These are phyloP conservation scores for Tachuris rubrigastra DNA, from an alignment of 2,113 vertebrate genomes.

Conservation along the genomic window DNA sequence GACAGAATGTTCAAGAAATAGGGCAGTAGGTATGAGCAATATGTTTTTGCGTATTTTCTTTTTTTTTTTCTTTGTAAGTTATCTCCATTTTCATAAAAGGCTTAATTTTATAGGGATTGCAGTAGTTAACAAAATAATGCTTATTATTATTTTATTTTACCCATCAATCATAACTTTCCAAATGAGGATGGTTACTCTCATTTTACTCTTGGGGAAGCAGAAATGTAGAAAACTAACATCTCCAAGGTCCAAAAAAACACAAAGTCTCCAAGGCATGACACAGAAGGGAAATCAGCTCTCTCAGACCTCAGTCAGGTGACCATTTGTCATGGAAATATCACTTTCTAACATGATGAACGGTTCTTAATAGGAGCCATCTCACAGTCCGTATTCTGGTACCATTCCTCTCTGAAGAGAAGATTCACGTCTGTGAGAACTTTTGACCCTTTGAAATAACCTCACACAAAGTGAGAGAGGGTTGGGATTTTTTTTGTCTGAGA, in stretches of 20 bases:
- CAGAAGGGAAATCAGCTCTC: neutral
- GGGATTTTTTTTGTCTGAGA: neutral
- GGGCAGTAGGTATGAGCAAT: neutral
- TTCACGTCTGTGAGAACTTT: neutral
- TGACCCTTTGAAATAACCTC: neutral
- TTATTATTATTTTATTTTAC: neutral
- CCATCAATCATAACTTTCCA: neutral
- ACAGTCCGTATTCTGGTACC: neutral
- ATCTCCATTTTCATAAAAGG: neutral
- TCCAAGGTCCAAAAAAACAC: neutral
- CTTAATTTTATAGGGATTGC: neutral
- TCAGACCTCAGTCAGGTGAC: neutral
- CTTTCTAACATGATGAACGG: neutral
- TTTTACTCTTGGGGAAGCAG: neutral
- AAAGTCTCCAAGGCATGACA: neutral
- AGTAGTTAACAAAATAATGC: neutral
- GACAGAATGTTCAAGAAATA: neutral
- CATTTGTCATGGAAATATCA: neutral
- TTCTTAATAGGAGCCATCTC: neutral
- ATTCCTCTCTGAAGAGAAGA: rapidly evolving
- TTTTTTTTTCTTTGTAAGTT: neutral
- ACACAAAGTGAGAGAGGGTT: neutral
- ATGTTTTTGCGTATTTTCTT: neutral
- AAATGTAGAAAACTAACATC: neutral
- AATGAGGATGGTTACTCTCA: neutral